Evolutionary conservation across 2,113 vertebrate genomes (phyloP).

Genomic region (Marcusenius ussheri): DNA sequence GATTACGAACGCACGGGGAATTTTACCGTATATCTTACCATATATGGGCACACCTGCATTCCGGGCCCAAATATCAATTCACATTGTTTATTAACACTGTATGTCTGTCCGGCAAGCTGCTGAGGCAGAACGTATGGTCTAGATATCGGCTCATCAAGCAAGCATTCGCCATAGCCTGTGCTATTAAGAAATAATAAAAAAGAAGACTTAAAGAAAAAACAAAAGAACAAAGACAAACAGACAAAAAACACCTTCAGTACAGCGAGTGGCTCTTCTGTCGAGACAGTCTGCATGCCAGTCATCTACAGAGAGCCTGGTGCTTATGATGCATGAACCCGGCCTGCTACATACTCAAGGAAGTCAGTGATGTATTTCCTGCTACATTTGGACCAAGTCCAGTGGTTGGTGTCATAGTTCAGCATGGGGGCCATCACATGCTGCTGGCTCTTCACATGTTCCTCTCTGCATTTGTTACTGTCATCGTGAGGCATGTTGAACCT

Average conservation of each 20-base stretch:
- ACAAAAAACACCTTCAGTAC: slow-evolving; percentile 53
- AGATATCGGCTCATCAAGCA: slow-evolving; percentile 87
- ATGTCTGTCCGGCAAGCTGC: slow-evolving; percentile 85
- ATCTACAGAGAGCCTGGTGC: background rate
- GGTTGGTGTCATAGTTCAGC: slow-evolving; percentile 92
- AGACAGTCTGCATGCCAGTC: slow-evolving; percentile 10
- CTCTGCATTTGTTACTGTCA: slow-evolving; percentile 93
- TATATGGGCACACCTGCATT: slow-evolving; percentile 94
- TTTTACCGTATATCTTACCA: slow-evolving; percentile 71
- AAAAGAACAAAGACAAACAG: slow-evolving; percentile 50
- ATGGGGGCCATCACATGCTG: slow-evolving; percentile 97
- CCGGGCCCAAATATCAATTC: slow-evolving; percentile 97
- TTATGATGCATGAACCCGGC: background rate
- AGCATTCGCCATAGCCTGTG: slow-evolving; percentile 94
- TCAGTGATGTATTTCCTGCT: slow-evolving; percentile 98
- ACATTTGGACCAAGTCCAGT: slow-evolving; percentile 99
- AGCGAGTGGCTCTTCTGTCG: slow-evolving; percentile 29
- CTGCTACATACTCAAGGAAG: slow-evolving; percentile 87
- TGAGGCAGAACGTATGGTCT: slow-evolving; percentile 79
- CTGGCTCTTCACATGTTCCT: slow-evolving; percentile 86
- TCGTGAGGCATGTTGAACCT: slow-evolving; percentile 99
- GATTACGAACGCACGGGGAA: background rate
- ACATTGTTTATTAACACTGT: slow-evolving; percentile 95
- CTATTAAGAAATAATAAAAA: slow-evolving; percentile 70
- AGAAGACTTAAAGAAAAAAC: slow-evolving; percentile 56